Conservation (phyloP, 2,113 vertebrate genomes). For the Gobiocypris rarus region DNA sequence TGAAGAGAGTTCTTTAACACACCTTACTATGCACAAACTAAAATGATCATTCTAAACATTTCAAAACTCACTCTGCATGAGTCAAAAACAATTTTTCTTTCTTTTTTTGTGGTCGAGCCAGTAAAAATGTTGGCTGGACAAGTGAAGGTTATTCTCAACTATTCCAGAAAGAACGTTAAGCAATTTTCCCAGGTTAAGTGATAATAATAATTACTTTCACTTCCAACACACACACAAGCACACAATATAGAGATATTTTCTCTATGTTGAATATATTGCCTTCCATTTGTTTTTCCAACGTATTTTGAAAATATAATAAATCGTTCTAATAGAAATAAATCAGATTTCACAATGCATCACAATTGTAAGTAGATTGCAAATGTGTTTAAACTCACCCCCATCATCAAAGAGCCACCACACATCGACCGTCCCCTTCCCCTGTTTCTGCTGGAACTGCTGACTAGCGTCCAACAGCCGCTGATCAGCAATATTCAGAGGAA, state of each 20-base stretch:
- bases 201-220: too few species aligned
- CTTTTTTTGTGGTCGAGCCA: too few species aligned
- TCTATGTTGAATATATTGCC: neutral
- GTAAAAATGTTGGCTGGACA: too few species aligned
- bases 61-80: too few species aligned
- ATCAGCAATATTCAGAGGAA: conserved; percentile 85
- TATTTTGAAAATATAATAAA: neutral
- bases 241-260: neutral
- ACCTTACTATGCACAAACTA: too few species aligned
- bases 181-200: neutral
- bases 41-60: too few species aligned
- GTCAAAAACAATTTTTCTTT: neutral
- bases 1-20: neutral
- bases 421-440: conserved; percentile 95
- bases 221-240: too few species aligned
- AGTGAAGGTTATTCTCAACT: too few species aligned
- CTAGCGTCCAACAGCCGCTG: conserved; percentile 94
- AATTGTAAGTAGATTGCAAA: too few species aligned
- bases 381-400: conserved; percentile 81
- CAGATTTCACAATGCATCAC: neutral
- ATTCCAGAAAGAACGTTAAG: neutral
- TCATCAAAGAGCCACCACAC: conserved; percentile 99
- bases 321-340: neutral
- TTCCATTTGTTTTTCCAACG: too few species aligned
- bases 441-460: conserved; percentile 92